Percentiles rank a stretch among this genome's conserved stretches.
Evolutionary conservation across 2,797 vertebrate genomes (phyloP).

Genomic region (Crypturellus tataupa): DNA sequence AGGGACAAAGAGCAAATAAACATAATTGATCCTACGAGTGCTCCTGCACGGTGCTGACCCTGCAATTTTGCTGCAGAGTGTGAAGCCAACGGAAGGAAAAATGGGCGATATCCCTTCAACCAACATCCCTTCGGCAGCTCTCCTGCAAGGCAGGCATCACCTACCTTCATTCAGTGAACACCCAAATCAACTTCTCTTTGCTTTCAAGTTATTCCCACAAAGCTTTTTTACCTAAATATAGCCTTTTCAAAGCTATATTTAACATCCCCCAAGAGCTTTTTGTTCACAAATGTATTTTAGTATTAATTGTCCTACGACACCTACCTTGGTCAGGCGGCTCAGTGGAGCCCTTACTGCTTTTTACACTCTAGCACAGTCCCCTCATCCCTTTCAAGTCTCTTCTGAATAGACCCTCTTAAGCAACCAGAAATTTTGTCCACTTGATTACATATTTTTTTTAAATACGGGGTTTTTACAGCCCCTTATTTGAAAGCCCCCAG

Average conservation of each 20-base stretch:
- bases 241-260: slow-evolving; percentile 8
- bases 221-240: neutral
- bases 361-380: neutral
- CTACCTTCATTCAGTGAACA: slow-evolving; percentile 33
- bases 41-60: neutral
- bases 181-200: neutral
- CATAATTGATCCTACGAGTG: neutral
- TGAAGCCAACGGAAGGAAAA: neutral
- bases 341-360: slow-evolving; percentile 2
- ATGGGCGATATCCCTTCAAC: neutral
- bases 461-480: slow-evolving; percentile 52
- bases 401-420: slow-evolving; percentile 66
- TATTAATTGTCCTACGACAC: slow-evolving; percentile 34
- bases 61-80: neutral
- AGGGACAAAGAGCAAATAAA: slow-evolving; percentile 21
- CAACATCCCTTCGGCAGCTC: neutral
- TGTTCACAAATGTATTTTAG: neutral
- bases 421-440: slow-evolving; percentile 73
- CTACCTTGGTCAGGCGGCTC: slow-evolving; percentile 23
- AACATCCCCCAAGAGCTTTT: slow-evolving; percentile 20
- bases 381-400: slow-evolving; percentile 50
- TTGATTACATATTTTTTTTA: slow-evolving; percentile 76
- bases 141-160: slow-evolving; percentile 3
- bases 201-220: slow-evolving; percentile 22
- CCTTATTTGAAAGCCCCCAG: neutral